Evolutionary conservation across 1,140 invertebrate species (phyloP).

Genomic region (Heliconius hewitsoni): DNA sequence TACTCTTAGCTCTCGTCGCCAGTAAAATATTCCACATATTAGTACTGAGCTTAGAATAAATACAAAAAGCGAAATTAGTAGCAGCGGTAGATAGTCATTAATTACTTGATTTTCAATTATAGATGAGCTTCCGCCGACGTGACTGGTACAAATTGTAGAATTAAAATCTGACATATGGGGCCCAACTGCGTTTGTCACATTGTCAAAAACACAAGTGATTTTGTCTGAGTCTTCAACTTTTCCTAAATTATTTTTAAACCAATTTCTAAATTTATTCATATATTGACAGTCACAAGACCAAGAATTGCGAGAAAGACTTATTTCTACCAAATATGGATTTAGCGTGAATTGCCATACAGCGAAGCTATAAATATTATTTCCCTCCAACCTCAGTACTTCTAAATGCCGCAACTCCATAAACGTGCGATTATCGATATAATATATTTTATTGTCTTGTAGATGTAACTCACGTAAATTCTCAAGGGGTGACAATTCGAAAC

Average conservation of each 20-base stretch:
- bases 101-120: conserved; percentile 88
- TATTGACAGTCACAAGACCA: conserved; percentile 96
- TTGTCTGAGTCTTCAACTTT: conserved; percentile 88
- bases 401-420: conserved; percentile 90
- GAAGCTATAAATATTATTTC: conserved; percentile 91
- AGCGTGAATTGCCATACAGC: conserved; percentile 87
- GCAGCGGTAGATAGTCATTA: conserved; percentile 89
- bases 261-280: conserved; percentile 88
- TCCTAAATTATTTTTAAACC: conserved; percentile 87
- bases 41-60: conserved; percentile 87
- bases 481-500: conserved; percentile 91
- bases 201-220: conserved; percentile 86
- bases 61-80: conserved; percentile 87
- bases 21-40: conserved; percentile 89
- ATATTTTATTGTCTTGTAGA: conserved; percentile 92
- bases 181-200: conserved; percentile 84
- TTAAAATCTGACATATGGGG: conserved; percentile 85
- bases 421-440: conserved; percentile 91
- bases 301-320: conserved; percentile 91
- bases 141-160: conserved; percentile 85
- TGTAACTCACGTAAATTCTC: conserved; percentile 92
- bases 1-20: conserved; percentile 90
- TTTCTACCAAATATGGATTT: conserved; percentile 89
- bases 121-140: conserved; percentile 84
- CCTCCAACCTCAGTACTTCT: conserved; percentile 91